Percentiles rank a stretch among this genome's conserved stretches.
phyloP scores from a whole-genome alignment of 2,888 invertebrate species.

The Stenodera caucasica region DNA sequence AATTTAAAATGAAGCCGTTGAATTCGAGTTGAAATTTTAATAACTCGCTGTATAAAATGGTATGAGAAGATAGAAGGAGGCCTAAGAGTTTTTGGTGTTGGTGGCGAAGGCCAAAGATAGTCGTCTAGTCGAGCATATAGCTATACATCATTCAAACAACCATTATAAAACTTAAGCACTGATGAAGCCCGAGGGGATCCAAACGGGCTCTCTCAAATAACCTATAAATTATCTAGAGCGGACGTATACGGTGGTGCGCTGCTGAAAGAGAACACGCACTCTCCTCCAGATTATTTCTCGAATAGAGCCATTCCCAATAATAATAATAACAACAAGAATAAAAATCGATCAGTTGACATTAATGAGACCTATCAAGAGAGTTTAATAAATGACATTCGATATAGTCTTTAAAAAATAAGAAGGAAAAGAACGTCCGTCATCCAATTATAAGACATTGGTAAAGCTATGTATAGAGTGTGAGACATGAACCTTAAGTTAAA shows the following conservation, averaged over 20 bases:
- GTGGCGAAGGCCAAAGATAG: constrained; percentile 12
- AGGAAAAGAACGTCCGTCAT: constrained; percentile 49
- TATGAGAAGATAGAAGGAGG: constrained; percentile 1
- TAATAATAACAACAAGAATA: neutral
- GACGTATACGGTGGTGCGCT: constrained; percentile 29
- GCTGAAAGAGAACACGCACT: constrained; percentile 24
- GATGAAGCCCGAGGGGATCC: constrained; percentile 42
- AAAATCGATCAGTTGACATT: constrained; percentile 4
- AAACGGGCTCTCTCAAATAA: constrained; percentile 39
- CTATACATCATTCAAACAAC: constrained; percentile 46
- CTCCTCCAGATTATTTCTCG: neutral
- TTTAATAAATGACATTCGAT: constrained; percentile 52
- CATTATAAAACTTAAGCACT: constrained; percentile 47
- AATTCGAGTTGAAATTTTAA: constrained; percentile 43
- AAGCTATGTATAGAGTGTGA: neutral
- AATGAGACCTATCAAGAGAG: constrained; percentile 37
- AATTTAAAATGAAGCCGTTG: constrained; percentile 36
- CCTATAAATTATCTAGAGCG: constrained; percentile 42
- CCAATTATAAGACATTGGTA: constrained; percentile 46
- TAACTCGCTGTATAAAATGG: constrained; percentile 33
- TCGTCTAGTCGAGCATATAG: constrained; percentile 22
- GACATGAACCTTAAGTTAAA: constrained; percentile 32
- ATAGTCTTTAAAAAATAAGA: constrained; percentile 36
- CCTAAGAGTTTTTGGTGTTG: constrained; percentile 16
- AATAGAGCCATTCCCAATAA: neutral